These are phyloP conservation scores for Scomber colias DNA, from an alignment of 2,113 vertebrate species.

Conservation along the genomic window DNA sequence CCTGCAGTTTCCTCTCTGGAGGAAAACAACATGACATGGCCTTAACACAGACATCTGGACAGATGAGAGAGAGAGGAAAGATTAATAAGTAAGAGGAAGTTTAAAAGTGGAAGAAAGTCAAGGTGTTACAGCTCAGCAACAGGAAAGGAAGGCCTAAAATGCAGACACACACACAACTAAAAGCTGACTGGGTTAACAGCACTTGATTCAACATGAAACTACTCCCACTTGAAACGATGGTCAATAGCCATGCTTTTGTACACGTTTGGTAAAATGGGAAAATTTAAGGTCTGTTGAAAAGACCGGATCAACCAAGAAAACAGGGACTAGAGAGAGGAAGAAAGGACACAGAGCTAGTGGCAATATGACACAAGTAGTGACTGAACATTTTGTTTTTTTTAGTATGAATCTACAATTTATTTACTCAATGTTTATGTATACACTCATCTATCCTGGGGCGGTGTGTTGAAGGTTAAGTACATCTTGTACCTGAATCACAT, in stretches of 20 bases:
- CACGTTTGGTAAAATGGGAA: neutral
- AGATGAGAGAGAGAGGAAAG: no score
- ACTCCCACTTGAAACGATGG: neutral
- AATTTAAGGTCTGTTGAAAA: neutral
- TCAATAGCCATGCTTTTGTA: neutral
- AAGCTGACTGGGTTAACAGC: neutral
- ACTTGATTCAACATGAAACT: neutral
- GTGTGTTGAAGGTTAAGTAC: constrained; percentile 76
- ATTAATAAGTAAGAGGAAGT: constrained; percentile 22
- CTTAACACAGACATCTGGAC: no score
- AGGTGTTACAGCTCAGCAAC: neutral
- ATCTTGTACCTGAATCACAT: constrained; percentile 72
- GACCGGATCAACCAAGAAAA: neutral
- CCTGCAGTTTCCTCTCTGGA: no score
- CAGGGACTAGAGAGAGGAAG: neutral
- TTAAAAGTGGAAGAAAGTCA: neutral
- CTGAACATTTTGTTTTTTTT: neutral
- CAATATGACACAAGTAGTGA: no score
- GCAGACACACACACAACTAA: neutral
- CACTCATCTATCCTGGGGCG: constrained; percentile 72
- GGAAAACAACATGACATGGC: no score
- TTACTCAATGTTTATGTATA: neutral
- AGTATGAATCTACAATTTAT: neutral
- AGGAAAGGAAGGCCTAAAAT: neutral
- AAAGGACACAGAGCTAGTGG: no score